Percentiles rank a stretch among this genome's conserved stretches.
phyloP scores from a whole-genome alignment of 2,888 invertebrate genomes.

The Drosophila paramelanica region DNA sequence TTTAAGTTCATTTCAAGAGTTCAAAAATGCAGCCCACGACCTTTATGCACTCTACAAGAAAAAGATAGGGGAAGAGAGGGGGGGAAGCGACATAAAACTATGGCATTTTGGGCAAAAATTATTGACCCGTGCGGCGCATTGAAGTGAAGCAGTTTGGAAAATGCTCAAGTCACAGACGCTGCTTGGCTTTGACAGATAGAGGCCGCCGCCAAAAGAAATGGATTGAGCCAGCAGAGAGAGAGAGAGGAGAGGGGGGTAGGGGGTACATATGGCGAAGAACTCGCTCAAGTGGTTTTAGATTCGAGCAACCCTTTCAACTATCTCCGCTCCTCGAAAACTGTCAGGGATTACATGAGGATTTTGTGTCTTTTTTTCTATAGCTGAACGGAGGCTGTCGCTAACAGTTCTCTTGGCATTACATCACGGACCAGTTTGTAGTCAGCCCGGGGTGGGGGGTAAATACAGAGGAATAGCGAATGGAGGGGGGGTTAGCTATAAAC shows the following conservation, averaged over 20 bases:
- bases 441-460: neutral
- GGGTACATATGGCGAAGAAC: conserved; percentile 24
- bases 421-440: conserved; percentile 34
- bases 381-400: conserved; percentile 53
- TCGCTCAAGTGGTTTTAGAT: conserved; percentile 54
- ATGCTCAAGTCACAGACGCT: conserved; percentile 68
- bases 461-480: neutral
- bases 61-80: neutral
- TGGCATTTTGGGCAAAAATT: conserved; percentile 50
- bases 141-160: conserved; percentile 73
- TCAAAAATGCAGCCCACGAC: conserved; percentile 61
- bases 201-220: conserved; percentile 27
- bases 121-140: conserved; percentile 75
- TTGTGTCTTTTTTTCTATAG: conserved; percentile 22
- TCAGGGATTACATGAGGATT: conserved; percentile 66
- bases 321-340: conserved; percentile 44
- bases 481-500: conserved; percentile 12
- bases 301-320: conserved; percentile 50
- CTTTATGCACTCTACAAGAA: conserved; percentile 48
- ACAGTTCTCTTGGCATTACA: conserved; percentile 33
- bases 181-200: conserved; percentile 56
- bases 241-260: neutral
- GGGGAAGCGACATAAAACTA: conserved; percentile 6
- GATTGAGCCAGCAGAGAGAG: no score
- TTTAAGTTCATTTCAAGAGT: conserved; percentile 35